Conservation (phyloP, 2,113 vertebrate species). For the Ranitomeya imitator region DNA sequence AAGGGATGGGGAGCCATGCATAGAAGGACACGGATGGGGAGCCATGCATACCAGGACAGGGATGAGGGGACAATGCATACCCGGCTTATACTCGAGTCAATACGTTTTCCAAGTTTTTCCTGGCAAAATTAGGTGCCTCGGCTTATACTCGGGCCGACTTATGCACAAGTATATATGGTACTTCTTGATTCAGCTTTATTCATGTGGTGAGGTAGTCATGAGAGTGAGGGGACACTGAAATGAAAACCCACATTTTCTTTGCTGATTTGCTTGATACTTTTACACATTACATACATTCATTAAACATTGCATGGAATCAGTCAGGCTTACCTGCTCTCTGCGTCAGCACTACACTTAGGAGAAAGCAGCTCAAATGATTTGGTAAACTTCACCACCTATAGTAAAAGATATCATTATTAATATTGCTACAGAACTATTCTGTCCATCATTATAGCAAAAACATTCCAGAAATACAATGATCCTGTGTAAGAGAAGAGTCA, state of each 20-base stretch:
- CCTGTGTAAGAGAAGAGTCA: too few relatives aligned
- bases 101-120: too few relatives aligned
- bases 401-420: slow-evolving; percentile 52
- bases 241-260: neutral
- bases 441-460: neutral
- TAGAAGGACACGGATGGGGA: too few relatives aligned
- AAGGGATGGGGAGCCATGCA: too few relatives aligned
- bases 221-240: neutral
- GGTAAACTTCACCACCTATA: slow-evolving; percentile 97
- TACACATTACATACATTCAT: neutral
- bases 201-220: neutral
- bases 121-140: too few relatives aligned
- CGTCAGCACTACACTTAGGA: slow-evolving; percentile 95
- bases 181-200: neutral
- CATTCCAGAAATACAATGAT: neutral
- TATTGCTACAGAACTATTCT: neutral
- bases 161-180: too few relatives aligned
- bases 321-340: slow-evolving; percentile 86
- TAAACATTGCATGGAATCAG: neutral
- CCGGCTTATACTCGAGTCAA: too few relatives aligned
- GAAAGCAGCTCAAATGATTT: slow-evolving; percentile 98
- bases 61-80: too few relatives aligned
- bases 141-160: too few relatives aligned
- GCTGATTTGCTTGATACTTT: neutral
- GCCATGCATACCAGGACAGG: too few relatives aligned